Conservation (phyloP, 1,140 invertebrate genomes). For the Macrosteles quadrilineatus region DNA sequence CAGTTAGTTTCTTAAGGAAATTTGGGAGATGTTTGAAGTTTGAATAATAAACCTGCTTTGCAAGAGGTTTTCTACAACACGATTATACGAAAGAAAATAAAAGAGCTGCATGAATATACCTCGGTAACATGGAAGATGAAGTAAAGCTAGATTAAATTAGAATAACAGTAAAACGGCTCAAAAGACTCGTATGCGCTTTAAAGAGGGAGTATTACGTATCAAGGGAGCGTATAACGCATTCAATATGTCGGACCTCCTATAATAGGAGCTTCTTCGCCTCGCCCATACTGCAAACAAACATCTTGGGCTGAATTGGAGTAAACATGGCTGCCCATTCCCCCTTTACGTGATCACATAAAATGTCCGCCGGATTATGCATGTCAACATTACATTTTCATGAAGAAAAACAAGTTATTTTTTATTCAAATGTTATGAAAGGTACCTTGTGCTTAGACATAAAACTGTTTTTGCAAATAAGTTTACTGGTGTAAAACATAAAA, state of each 20-base stretch:
- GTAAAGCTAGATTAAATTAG: slow-evolving; percentile 3
- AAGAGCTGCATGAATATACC: too few relatives aligned
- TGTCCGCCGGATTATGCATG: background rate
- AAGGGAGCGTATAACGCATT: background rate
- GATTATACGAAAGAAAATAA: too few relatives aligned
- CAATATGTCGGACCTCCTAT: background rate
- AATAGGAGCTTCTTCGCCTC: background rate
- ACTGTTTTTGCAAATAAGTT: too few relatives aligned
- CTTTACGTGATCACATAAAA: background rate
- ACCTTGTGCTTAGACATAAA: too few relatives aligned
- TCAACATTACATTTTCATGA: background rate
- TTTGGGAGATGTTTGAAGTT: too few relatives aligned
- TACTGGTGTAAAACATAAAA: too few relatives aligned
- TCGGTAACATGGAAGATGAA: background rate
- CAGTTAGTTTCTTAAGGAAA: too few relatives aligned
- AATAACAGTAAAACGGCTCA: background rate
- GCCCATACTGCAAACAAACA: background rate
- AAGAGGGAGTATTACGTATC: background rate
- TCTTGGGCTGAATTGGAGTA: background rate
- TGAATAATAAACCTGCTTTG: too few relatives aligned
- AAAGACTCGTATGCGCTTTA: background rate
- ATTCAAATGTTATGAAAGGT: too few relatives aligned
- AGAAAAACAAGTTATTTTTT: too few relatives aligned
- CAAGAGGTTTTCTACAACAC: too few relatives aligned
- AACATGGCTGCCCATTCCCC: background rate